Conservation (phyloP, 2,113 vertebrate species). For the Oplegnathus fasciatus region DNA sequence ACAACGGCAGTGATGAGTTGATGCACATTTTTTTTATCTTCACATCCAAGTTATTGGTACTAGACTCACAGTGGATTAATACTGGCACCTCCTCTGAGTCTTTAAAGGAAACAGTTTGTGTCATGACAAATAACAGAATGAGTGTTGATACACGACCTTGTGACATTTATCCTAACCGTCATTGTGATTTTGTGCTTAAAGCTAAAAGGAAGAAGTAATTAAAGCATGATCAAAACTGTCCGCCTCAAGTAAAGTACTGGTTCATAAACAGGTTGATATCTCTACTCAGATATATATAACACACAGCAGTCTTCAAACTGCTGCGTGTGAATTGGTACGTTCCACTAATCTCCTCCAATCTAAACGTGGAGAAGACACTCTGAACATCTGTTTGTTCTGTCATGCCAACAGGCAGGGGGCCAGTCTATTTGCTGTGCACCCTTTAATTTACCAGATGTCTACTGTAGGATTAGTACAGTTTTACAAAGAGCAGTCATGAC, state of each 20-base stretch:
- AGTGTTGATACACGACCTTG: neutral
- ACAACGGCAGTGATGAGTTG: neutral
- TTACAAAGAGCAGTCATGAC: slow-evolving; percentile 66
- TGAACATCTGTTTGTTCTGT: slow-evolving; percentile 77
- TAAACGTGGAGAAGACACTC: slow-evolving; percentile 62
- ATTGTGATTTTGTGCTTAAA: neutral
- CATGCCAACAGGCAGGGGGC: slow-evolving; percentile 77
- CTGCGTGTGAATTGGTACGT: slow-evolving; percentile 26
- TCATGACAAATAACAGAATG: neutral
- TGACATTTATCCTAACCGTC: neutral
- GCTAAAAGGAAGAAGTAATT: neutral
- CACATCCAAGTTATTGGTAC: neutral
- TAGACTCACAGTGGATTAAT: neutral
- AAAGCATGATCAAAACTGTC: neutral
- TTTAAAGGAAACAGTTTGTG: neutral
- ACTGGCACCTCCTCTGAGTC: neutral
- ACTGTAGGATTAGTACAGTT: slow-evolving; percentile 74
- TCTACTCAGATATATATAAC: neutral
- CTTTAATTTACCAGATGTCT: slow-evolving; percentile 84
- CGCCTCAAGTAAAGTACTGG: neutral
- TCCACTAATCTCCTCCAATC: slow-evolving; percentile 47
- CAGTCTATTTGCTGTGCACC: slow-evolving; percentile 72
- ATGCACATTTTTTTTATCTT: neutral
- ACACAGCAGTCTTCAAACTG: slow-evolving; percentile 26
- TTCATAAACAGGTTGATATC: slow-evolving; percentile 1